Evolutionary conservation across 2,113 vertebrate genomes (phyloP).

Genomic region (Antennarius striatus): DNA sequence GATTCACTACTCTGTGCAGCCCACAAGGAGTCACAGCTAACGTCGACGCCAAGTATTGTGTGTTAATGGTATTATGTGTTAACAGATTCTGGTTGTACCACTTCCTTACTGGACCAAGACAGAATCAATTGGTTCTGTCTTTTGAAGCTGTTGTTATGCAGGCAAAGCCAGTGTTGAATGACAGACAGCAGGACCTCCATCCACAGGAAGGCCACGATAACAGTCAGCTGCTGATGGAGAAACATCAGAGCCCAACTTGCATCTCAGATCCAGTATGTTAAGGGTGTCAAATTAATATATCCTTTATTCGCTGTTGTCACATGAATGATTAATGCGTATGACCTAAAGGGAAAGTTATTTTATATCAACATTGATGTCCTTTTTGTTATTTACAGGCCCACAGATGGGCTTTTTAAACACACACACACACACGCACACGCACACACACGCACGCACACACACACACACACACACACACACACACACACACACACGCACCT

Average conservation of each 20-base stretch:
- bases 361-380: conserved; percentile 24
- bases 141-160: background rate
- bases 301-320: background rate
- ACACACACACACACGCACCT: conserved; percentile 25
- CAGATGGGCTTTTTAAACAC: conserved; percentile 54
- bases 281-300: background rate
- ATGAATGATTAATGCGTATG: conserved; percentile 22
- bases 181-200: conserved; percentile 18
- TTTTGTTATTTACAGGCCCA: conserved; percentile 25
- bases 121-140: background rate
- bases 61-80: no score
- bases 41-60: no score
- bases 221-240: conserved; percentile 40
- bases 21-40: no score
- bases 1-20: no score
- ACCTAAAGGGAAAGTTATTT: conserved; percentile 12
- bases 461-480: no score
- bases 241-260: conserved; percentile 9
- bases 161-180: conserved; percentile 5
- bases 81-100: no score
- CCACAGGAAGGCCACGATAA: conserved; percentile 21
- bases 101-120: no score
- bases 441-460: conserved; percentile 13
- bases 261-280: conserved; percentile 8
- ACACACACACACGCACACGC: conserved; percentile 13